Conservation (phyloP, 2,797 vertebrate species). For the Cirrhinus mrigala region DNA sequence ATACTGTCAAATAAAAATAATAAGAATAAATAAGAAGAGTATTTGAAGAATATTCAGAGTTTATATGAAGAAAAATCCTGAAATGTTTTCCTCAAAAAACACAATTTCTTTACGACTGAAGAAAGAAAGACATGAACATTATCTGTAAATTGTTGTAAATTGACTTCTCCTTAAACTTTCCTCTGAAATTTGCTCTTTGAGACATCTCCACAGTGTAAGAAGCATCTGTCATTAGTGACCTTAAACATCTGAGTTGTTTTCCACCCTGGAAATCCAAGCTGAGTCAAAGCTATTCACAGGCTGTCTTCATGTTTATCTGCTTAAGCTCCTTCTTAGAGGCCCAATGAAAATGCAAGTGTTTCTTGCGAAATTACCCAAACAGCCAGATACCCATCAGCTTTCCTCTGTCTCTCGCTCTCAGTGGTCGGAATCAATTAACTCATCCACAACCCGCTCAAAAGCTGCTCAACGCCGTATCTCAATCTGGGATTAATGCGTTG, state of each 20-base stretch:
- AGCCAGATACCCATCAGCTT: constrained; percentile 73
- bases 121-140: too few relatives aligned
- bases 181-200: background rate
- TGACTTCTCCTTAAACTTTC: too few relatives aligned
- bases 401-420: constrained; percentile 51
- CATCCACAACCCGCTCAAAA: constrained; percentile 55
- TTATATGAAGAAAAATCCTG: too few relatives aligned
- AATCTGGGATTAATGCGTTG: constrained; percentile 69
- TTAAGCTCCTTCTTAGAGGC: constrained; percentile 57
- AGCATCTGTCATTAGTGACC: constrained; percentile 7
- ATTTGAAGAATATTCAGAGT: too few relatives aligned
- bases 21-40: too few relatives aligned
- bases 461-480: constrained; percentile 59
- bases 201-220: background rate
- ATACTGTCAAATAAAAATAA: too few relatives aligned
- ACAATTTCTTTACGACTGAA: too few relatives aligned
- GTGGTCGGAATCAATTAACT: constrained; percentile 75
- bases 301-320: constrained; percentile 67
- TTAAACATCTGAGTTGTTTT: constrained; percentile 17
- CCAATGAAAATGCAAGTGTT: constrained; percentile 53
- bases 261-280: background rate
- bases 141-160: too few relatives aligned
- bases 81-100: too few relatives aligned
- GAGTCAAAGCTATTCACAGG: background rate
- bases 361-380: constrained; percentile 74